A percentile compares a stretch with the other conserved stretches of the same genome.
These are phyloP conservation scores for Agrenia bidenticulata DNA, from an alignment of 2,888 invertebrate genomes.

Conservation along the genomic window DNA sequence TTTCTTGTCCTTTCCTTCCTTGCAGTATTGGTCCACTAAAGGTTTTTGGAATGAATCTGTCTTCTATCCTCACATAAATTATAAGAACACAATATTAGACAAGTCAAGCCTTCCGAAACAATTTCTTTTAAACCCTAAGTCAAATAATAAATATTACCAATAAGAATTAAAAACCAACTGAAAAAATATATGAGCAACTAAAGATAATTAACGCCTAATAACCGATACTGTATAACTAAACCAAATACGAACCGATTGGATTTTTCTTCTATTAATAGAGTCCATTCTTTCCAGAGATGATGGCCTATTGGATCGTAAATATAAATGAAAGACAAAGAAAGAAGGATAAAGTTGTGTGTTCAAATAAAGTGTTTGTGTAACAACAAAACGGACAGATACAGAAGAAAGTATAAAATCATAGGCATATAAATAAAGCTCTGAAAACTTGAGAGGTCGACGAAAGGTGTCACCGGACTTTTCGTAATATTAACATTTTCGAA, in stretches of 20 bases:
- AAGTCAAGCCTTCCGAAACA: no score
- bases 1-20: constrained; percentile 95
- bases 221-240: neutral
- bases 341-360: constrained; percentile 8
- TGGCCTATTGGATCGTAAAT: neutral
- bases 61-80: constrained; percentile 66
- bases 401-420: constrained; percentile 8
- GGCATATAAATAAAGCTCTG: no score
- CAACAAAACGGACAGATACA: constrained; percentile 14
- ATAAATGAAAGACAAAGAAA: constrained; percentile 14
- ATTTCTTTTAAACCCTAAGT: no score
- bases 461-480: no score
- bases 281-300: no score
- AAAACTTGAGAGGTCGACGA: no score
- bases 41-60: constrained; percentile 91
- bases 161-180: neutral
- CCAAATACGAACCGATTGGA: no score
- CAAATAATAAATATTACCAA: no score
- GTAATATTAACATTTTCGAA: no score
- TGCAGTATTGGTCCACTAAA: constrained; percentile 87
- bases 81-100: neutral
- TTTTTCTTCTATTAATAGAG: no score
- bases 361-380: constrained; percentile 4
- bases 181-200: neutral
- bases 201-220: constrained; percentile 1